These are phyloP conservation scores for Athalia cordata DNA, from an alignment of 2,888 invertebrate genomes.

Conservation along the genomic window DNA sequence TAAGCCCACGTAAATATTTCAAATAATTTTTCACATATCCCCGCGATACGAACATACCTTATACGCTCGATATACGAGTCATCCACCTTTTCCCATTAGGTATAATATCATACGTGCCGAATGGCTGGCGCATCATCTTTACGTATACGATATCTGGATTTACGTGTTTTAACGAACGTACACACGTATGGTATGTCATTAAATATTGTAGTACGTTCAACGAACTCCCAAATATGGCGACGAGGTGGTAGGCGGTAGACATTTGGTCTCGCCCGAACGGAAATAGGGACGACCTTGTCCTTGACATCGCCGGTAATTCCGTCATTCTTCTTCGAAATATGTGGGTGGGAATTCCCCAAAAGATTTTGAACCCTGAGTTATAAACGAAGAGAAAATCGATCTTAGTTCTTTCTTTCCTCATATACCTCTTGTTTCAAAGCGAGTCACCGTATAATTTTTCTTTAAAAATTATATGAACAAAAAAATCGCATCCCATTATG, in stretches of 20 bases:
- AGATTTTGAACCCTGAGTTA: background rate
- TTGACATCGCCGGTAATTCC: constrained; percentile 6
- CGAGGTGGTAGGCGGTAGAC: constrained; percentile 27
- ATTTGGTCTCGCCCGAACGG: constrained; percentile 11
- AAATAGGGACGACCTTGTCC: constrained; percentile 29
- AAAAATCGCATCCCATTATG: no score
- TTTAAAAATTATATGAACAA: no score
- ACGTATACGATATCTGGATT: constrained; percentile 7
- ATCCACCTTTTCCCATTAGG: background rate
- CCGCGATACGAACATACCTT: background rate
- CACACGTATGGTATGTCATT: background rate
- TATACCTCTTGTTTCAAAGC: no score
- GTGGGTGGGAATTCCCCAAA: background rate
- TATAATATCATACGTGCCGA: no score
- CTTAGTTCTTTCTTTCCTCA: no score
- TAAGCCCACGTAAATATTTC: constrained; percentile 12
- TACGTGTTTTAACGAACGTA: background rate
- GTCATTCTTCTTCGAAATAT: background rate
- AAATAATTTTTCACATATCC: background rate
- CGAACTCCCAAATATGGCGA: constrained; percentile 34
- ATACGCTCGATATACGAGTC: constrained; percentile 16
- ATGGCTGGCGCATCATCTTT: background rate
- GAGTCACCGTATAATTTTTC: no score
- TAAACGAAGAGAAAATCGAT: no score
- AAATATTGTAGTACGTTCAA: constrained; percentile 12